These are phyloP conservation scores for Parochlus steinenii DNA, from an alignment of 2,888 invertebrate species.

Conservation along the genomic window DNA sequence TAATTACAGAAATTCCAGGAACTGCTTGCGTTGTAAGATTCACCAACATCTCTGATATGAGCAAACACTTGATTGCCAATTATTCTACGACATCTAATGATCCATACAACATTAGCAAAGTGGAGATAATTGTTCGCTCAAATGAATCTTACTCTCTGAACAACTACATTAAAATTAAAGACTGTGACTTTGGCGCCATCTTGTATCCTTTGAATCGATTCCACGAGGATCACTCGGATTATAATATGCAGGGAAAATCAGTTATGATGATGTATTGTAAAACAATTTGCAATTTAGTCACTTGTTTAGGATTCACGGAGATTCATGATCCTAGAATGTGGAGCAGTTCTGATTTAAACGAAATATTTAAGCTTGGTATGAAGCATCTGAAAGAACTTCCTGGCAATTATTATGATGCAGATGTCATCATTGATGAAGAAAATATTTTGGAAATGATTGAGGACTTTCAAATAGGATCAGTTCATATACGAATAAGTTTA, in stretches of 20 bases:
- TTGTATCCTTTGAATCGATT: slow-evolving; percentile 19
- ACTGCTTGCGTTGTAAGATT: slow-evolving; percentile 29
- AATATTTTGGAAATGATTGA: slow-evolving; percentile 9
- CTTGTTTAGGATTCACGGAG: slow-evolving; percentile 15
- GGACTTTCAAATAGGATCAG: slow-evolving; percentile 9
- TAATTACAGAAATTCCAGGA: slow-evolving; percentile 20
- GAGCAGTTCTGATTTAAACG: slow-evolving; percentile 16
- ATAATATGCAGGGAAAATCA: slow-evolving; percentile 15
- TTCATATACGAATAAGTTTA: slow-evolving; percentile 1
- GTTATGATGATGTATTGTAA: slow-evolving; percentile 16
- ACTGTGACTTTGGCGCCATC: slow-evolving; percentile 24
- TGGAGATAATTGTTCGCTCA: slow-evolving; percentile 19
- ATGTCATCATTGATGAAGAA: slow-evolving; percentile 6
- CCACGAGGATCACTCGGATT: slow-evolving; percentile 17
- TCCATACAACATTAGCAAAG: slow-evolving; percentile 23
- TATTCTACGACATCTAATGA: slow-evolving; percentile 20
- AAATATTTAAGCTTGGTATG: slow-evolving; percentile 17
- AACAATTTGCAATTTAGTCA: slow-evolving; percentile 17
- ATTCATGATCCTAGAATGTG: slow-evolving; percentile 16
- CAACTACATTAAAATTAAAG: slow-evolving; percentile 26
- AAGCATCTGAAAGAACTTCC: slow-evolving; percentile 17
- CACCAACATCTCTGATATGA: slow-evolving; percentile 22
- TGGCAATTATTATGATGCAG: slow-evolving; percentile 12
- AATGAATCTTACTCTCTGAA: slow-evolving; percentile 27
- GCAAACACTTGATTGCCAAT: slow-evolving; percentile 24